phyloP scores from a whole-genome alignment of 1,140 invertebrate genomes.

The Brachionus sp. region DNA sequence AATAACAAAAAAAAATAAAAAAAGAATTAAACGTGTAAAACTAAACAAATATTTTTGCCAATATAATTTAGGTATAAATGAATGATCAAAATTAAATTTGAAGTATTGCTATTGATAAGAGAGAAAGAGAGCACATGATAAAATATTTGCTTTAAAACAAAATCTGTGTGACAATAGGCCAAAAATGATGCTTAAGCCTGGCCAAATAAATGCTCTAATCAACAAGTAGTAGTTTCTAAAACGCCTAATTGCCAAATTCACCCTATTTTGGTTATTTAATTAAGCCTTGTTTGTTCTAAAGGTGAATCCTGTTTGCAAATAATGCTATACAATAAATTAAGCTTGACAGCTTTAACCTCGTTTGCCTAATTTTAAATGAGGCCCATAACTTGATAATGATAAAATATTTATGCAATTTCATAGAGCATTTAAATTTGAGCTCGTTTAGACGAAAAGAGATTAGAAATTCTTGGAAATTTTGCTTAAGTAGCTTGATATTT shows the following conservation, averaged over 20 bases:
- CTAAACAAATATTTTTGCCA: neutral
- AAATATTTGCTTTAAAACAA: neutral
- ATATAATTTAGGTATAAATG: neutral
- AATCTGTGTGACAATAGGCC: neutral
- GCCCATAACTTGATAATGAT: neutral
- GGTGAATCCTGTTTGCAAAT: slow-evolving; percentile 1
- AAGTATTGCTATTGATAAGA: neutral
- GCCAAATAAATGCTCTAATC: neutral
- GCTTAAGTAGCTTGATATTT: neutral
- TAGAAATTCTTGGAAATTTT: neutral
- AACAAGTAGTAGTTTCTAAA: neutral
- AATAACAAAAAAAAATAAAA: neutral
- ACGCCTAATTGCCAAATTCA: neutral
- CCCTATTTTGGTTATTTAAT: neutral
- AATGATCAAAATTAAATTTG: neutral
- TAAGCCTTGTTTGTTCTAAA: neutral
- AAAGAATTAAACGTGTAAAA: neutral
- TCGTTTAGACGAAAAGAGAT: neutral
- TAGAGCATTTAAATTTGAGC: neutral
- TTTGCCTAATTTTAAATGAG: neutral
- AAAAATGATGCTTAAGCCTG: neutral
- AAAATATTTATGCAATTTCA: slow-evolving; percentile 11
- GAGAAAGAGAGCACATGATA: neutral
- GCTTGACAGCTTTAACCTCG: neutral
- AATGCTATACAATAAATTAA: neutral